phyloP scores from a whole-genome alignment of 2,113 vertebrate species.

The Neotragus pygmaeus region DNA sequence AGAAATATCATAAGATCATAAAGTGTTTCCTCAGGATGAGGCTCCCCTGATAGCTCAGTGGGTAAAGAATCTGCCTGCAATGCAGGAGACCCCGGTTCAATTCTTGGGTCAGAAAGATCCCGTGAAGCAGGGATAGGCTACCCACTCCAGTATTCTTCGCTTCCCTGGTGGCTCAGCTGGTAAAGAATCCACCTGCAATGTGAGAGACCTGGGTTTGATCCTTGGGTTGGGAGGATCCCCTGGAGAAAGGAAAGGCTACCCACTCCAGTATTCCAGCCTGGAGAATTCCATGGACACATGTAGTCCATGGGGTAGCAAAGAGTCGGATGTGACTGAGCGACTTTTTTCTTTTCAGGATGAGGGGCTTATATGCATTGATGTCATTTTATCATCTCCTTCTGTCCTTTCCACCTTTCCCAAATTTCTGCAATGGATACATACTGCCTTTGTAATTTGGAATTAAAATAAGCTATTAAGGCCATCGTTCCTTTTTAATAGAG shows the following conservation, averaged over 20 bases:
- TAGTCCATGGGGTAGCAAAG: background rate
- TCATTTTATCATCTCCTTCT: background rate
- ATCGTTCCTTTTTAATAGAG: conserved; percentile 64
- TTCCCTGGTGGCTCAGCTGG: background rate
- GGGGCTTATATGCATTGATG: no score
- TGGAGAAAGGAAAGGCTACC: background rate
- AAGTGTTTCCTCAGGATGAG: background rate
- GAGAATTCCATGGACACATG: background rate
- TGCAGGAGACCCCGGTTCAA: background rate
- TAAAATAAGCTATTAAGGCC: conserved; percentile 61
- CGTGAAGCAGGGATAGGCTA: background rate
- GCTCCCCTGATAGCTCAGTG: background rate
- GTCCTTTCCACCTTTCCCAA: background rate
- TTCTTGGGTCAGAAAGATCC: background rate
- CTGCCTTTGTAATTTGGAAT: conserved; percentile 42
- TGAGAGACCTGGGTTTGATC: background rate
- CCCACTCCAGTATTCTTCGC: background rate
- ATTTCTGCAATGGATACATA: background rate
- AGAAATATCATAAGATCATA: background rate
- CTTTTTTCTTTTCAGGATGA: background rate
- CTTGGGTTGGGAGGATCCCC: background rate
- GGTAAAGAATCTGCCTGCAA: background rate
- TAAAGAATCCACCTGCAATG: background rate
- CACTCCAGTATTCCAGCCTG: background rate
- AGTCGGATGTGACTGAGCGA: background rate